Percentiles rank a stretch among this genome's conserved stretches.
Conservation (phyloP, 2,888 invertebrate species). For the Chymomyza procnemis region DNA sequence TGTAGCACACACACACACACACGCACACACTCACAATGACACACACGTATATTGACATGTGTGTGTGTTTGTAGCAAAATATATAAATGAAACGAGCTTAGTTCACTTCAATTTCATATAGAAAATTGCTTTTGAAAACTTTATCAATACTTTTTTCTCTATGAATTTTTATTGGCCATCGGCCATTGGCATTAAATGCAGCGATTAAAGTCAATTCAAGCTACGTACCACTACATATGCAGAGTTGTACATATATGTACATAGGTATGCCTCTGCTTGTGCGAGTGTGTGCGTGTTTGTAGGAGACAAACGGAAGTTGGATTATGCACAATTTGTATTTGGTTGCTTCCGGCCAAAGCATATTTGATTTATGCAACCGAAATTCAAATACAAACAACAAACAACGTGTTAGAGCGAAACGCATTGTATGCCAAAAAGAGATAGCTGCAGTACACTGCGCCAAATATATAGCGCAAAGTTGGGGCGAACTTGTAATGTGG, state of each 20-base stretch:
- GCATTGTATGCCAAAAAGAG: not conserved
- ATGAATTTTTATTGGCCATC: slow-evolving; percentile 10
- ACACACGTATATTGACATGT: not conserved
- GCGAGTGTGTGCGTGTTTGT: slow-evolving; percentile 7
- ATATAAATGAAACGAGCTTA: not conserved
- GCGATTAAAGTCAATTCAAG: slow-evolving; percentile 32
- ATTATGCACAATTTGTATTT: slow-evolving; percentile 61
- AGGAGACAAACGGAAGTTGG: slow-evolving; percentile 53
- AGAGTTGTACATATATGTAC: not conserved
- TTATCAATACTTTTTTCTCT: slow-evolving; percentile 14
- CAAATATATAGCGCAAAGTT: not conserved
- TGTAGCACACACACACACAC: slow-evolving; percentile 23
- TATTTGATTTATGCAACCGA: slow-evolving; percentile 54
- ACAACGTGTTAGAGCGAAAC: slow-evolving; percentile 5
- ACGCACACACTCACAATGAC: not conserved
- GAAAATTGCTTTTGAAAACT: slow-evolving; percentile 50
- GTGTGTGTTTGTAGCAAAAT: not conserved
- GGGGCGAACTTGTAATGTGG: not conserved
- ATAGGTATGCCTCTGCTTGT: not conserved
- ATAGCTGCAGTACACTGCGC: not conserved
- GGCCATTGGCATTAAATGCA: not conserved
- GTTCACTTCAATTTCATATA: not conserved
- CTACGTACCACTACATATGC: not conserved
- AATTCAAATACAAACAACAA: slow-evolving; percentile 9
- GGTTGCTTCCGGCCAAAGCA: slow-evolving; percentile 47